These are phyloP conservation scores for Microvelia longipes DNA, from an alignment of 1,140 invertebrate species.

Conservation along the genomic window DNA sequence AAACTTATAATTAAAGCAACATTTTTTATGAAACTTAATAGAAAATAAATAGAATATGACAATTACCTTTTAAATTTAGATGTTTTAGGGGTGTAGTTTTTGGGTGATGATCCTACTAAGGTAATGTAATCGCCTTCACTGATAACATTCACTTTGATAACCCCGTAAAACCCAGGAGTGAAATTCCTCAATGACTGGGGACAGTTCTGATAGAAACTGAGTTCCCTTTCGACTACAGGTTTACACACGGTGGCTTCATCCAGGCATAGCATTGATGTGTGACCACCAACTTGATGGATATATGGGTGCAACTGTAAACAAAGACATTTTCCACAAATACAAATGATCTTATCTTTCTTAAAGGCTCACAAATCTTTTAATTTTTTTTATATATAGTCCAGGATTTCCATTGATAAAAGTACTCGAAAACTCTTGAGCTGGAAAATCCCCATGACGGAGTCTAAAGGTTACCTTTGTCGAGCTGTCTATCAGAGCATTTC, in stretches of 20 bases:
- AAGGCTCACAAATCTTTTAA: not conserved
- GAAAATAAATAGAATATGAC: no score
- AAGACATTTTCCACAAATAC: not conserved
- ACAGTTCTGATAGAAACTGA: conserved; percentile 38
- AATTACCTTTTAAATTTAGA: conserved; percentile 13
- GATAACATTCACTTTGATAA: conserved; percentile 27
- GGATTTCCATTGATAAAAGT: not conserved
- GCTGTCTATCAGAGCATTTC: no score
- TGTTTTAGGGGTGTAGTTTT: conserved; percentile 14
- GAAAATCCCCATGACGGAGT: not conserved
- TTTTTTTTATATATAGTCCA: not conserved
- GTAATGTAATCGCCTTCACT: conserved; percentile 35
- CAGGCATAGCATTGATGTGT: conserved; percentile 39
- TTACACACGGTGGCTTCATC: conserved; percentile 43
- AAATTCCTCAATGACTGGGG: conserved; percentile 36
- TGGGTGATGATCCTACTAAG: conserved; percentile 31
- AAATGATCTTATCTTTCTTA: not conserved
- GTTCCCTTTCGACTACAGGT: conserved; percentile 39
- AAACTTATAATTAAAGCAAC: no score
- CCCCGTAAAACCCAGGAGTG: conserved; percentile 35
- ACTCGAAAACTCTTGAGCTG: not conserved
- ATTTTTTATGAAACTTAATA: no score
- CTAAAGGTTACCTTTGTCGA: no score
- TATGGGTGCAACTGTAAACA: conserved; percentile 31
- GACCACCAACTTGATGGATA: conserved; percentile 41